Percentiles rank a stretch among this genome's conserved stretches.
Conservation (phyloP, 2,888 invertebrate genomes). For the Scaptodrosophila latifasciaeformis region DNA sequence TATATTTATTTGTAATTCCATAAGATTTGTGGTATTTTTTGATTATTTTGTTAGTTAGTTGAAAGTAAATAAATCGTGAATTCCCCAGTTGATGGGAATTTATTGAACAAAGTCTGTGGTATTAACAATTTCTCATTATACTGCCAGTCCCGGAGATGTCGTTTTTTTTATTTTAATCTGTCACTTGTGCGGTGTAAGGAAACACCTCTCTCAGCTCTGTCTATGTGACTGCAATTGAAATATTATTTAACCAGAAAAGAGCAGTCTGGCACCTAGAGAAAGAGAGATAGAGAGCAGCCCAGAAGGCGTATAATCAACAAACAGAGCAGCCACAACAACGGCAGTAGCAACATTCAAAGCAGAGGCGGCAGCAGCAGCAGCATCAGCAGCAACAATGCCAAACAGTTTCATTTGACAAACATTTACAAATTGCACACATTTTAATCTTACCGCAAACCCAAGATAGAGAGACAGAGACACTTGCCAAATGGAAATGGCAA, state of each 20-base stretch:
- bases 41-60: too few relatives aligned
- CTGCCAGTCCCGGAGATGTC: constrained; percentile 9
- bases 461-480: constrained; percentile 26
- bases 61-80: neutral
- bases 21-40: too few relatives aligned
- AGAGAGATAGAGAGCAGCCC: neutral
- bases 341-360: neutral
- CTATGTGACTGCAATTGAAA: constrained; percentile 10
- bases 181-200: constrained; percentile 10
- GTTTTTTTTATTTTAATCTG: constrained; percentile 10
- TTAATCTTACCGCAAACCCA: constrained; percentile 54
- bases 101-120: constrained; percentile 1
- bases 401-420: constrained; percentile 54
- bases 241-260: constrained; percentile 14
- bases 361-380: constrained; percentile 6
- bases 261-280: neutral
- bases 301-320: constrained; percentile 1
- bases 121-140: constrained; percentile 15
- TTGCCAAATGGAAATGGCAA: constrained; percentile 13
- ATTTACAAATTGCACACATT: constrained; percentile 67
- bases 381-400: constrained; percentile 8
- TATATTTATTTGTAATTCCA: too few relatives aligned
- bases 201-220: neutral
- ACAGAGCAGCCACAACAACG: too few relatives aligned
- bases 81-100: neutral